These are phyloP conservation scores for Cichladusa arquata DNA, from an alignment of 2,113 vertebrate genomes.

Conservation along the genomic window DNA sequence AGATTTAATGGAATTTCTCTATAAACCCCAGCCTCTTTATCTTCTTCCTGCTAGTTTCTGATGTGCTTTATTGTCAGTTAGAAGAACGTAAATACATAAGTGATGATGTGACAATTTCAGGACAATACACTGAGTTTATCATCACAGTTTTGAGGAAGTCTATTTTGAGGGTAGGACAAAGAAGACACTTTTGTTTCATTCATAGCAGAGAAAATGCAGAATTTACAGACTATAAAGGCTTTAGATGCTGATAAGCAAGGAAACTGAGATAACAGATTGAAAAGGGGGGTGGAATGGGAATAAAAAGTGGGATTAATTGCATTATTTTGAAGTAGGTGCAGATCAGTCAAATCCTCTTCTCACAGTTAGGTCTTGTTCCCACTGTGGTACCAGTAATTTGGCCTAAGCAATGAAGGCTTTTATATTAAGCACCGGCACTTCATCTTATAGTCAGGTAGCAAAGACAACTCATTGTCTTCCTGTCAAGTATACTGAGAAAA, in stretches of 20 bases:
- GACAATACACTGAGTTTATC: background rate
- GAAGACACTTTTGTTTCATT: background rate
- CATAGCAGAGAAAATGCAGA: background rate
- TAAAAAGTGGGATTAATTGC: background rate
- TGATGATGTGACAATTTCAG: background rate
- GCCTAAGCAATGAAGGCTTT: background rate
- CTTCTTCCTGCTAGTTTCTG: background rate
- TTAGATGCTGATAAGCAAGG: background rate
- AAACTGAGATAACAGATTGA: background rate
- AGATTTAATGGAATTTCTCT: background rate
- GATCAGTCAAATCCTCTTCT: background rate
- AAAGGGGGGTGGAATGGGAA: accelerated
- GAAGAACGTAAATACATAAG: background rate
- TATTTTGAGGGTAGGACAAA: background rate
- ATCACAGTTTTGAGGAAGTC: background rate
- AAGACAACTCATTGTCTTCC: background rate
- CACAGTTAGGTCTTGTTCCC: background rate
- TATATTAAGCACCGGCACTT: background rate
- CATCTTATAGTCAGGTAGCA: background rate
- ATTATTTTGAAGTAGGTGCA: background rate
- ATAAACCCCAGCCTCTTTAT: background rate
- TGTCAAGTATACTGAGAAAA: background rate
- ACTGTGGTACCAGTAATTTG: background rate
- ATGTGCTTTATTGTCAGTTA: background rate
- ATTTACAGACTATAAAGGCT: background rate